phyloP scores from a whole-genome alignment of 2,797 vertebrate species.

The Brachymystax lenok region DNA sequence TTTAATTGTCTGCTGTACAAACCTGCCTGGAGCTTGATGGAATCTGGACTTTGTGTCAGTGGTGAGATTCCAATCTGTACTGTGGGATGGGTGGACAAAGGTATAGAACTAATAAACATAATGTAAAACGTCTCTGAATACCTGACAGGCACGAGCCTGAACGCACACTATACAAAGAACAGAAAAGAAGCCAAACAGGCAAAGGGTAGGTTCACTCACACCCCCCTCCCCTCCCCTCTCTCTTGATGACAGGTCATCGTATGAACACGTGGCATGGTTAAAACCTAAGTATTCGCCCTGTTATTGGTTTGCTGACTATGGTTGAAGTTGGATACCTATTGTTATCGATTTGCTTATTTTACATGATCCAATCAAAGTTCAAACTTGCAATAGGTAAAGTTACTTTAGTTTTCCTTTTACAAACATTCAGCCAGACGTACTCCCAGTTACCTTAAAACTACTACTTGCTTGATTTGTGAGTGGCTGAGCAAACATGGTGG shows the following conservation, averaged over 20 bases:
- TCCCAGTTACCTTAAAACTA: background rate
- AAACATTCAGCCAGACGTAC: background rate
- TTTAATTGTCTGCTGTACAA: background rate
- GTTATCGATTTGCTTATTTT: background rate
- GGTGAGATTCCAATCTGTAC: slow-evolving; percentile 20
- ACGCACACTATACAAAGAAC: background rate
- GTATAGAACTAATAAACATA: slow-evolving; percentile 45
- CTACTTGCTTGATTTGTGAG: background rate
- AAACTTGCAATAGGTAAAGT: background rate
- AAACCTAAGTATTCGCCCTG: background rate
- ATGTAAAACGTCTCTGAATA: background rate
- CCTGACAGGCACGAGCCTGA: background rate
- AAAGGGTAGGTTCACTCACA: background rate
- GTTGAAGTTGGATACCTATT: background rate
- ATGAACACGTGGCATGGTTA: background rate
- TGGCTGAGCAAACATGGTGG: background rate
- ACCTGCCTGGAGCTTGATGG: slow-evolving; percentile 9
- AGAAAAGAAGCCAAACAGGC: too few species aligned
- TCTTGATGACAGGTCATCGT: slow-evolving; percentile 47
- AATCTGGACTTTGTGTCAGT: slow-evolving; percentile 51
- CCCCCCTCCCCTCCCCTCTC: too few species aligned
- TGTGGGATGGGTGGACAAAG: slow-evolving; percentile 34
- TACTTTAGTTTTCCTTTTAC: background rate
- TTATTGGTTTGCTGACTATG: background rate
- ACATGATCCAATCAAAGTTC: background rate